A percentile compares a stretch with the other conserved stretches of the same genome.
phyloP scores from a whole-genome alignment of 2,113 vertebrate species.

The Lanius collurio region DNA sequence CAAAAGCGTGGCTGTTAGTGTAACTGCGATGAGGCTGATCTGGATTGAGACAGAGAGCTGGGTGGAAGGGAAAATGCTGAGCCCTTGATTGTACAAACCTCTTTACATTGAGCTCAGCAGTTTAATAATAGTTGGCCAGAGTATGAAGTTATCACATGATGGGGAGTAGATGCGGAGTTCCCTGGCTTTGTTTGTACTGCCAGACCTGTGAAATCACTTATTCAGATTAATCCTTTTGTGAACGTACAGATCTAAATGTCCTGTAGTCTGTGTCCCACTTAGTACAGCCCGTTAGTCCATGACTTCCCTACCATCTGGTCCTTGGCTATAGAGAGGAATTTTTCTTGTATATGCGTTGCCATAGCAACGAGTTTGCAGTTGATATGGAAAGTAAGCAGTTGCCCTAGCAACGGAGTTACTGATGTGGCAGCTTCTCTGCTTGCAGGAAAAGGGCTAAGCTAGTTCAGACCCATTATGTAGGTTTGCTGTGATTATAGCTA shows the following conservation, averaged over 20 bases:
- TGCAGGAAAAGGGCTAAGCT: constrained; percentile 69
- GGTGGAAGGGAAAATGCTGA: constrained; percentile 17
- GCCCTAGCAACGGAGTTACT: constrained; percentile 92
- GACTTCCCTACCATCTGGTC: constrained; percentile 89
- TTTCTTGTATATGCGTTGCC: constrained; percentile 94
- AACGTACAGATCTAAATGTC: neutral
- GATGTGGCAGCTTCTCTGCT: constrained; percentile 83
- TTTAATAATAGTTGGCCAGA: constrained; percentile 50
- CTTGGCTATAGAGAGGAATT: constrained; percentile 87
- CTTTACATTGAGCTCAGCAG: constrained; percentile 51
- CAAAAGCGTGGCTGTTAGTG: neutral
- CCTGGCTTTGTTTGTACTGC: constrained; percentile 44
- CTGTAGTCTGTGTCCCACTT: constrained; percentile 50
- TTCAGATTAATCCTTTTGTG: constrained; percentile 39
- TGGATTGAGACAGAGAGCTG: neutral
- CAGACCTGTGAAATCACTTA: constrained; percentile 30
- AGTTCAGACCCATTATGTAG: constrained; percentile 55
- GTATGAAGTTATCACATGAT: constrained; percentile 30
- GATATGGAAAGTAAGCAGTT: constrained; percentile 96
- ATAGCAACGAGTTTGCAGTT: constrained; percentile 92
- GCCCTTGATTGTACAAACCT: neutral
- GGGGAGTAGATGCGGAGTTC: constrained; percentile 6
- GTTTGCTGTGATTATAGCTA: constrained; percentile 52
- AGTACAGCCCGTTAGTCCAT: constrained; percentile 66
- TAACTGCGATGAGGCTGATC: neutral